Evolutionary conservation across 2,888 invertebrate species (phyloP).

Genomic region (Pyrochroa serraticornis): DNA sequence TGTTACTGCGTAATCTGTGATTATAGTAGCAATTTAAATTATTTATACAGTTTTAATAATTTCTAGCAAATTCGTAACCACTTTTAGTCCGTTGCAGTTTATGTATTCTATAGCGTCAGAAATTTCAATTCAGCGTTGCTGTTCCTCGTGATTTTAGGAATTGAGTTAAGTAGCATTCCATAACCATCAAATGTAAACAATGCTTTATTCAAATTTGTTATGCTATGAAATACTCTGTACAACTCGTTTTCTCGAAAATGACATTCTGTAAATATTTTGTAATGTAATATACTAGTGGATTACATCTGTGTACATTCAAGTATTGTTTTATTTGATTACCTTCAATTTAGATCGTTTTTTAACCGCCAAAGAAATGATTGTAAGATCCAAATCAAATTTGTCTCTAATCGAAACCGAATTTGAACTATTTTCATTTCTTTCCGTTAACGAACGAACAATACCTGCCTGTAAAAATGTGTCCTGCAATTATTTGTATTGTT

Average conservation of each 20-base stretch:
- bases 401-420: neutral
- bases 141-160: slow-evolving; percentile 1
- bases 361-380: neutral
- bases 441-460: neutral
- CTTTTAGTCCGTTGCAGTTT: neutral
- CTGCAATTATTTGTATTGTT: slow-evolving; percentile 8
- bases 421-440: neutral
- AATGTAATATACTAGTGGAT: slow-evolving; percentile 40
- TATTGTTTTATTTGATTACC: slow-evolving; percentile 18
- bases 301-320: slow-evolving; percentile 26
- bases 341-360: neutral
- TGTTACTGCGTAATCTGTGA: slow-evolving; percentile 43
- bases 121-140: neutral
- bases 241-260: slow-evolving; percentile 4
- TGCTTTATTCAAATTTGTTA: neutral
- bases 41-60: slow-evolving; percentile 17
- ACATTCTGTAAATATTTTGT: slow-evolving; percentile 37
- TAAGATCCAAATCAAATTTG: too few relatives aligned
- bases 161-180: slow-evolving; percentile 12
- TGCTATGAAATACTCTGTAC: neutral
- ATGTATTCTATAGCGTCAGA: slow-evolving; percentile 16
- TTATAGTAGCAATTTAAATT: slow-evolving; percentile 42
- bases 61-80: neutral
- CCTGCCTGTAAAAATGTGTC: slow-evolving; percentile 2
- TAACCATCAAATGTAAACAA: neutral